phyloP scores from a whole-genome alignment of 2,113 vertebrate genomes.

The Pagrus major region DNA sequence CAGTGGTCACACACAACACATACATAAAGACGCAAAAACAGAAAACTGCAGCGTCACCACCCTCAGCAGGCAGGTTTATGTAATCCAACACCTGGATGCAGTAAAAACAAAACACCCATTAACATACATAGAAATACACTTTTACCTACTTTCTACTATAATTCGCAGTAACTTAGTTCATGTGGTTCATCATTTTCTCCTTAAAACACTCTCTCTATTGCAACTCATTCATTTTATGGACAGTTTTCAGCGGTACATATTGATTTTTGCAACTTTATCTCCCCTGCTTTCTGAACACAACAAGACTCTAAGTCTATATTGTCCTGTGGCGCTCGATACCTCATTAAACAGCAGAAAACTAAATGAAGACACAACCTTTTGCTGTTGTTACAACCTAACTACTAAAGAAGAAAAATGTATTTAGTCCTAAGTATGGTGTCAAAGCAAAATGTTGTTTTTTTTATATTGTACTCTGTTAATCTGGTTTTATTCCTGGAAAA shows the following conservation, averaged over 20 bases:
- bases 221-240: neutral
- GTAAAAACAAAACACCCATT: conserved; percentile 19
- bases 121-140: neutral
- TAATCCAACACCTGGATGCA: conserved; percentile 57
- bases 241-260: neutral
- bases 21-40: conserved; percentile 14
- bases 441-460: conserved; percentile 5
- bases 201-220: neutral
- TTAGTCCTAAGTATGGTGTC: too few relatives aligned
- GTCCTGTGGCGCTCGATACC: neutral
- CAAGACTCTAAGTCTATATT: neutral
- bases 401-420: neutral
- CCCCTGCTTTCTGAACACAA: conserved; percentile 5
- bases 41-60: conserved; percentile 57
- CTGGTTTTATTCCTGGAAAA: too few relatives aligned
- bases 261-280: neutral
- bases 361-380: neutral
- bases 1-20: conserved; percentile 22
- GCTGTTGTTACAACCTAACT: neutral
- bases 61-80: conserved; percentile 18
- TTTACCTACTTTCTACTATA: neutral
- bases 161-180: neutral
- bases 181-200: neutral
- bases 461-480: too few relatives aligned
- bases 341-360: neutral